phyloP scores from a whole-genome alignment of 2,797 vertebrate genomes.

The Cottoperca gobio region DNA sequence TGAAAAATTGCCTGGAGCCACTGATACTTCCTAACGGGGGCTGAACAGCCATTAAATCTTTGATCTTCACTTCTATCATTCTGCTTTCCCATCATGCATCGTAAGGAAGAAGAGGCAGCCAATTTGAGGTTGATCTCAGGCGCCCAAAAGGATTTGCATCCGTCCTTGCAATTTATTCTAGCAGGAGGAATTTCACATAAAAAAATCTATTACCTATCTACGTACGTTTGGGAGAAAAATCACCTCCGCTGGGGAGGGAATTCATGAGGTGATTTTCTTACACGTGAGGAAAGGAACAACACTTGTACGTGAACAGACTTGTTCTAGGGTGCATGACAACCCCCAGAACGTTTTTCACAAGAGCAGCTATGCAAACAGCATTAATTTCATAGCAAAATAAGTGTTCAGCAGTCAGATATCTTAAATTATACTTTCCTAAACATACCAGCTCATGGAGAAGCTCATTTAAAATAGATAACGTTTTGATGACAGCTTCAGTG shows the following conservation, averaged over 20 bases:
- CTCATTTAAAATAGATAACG: neutral
- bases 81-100: conserved; percentile 57
- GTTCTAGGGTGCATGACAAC: conserved; percentile 3
- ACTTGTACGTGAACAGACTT: conserved; percentile 23
- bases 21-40: conserved; percentile 59
- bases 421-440: conserved; percentile 2
- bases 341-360: neutral
- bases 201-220: conserved; percentile 71
- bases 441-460: conserved; percentile 7
- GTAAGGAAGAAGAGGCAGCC: conserved; percentile 49
- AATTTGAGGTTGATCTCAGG: conserved; percentile 57
- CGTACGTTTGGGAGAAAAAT: conserved; percentile 56
- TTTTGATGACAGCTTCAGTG: conserved; percentile 20
- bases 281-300: conserved; percentile 26
- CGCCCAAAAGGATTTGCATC: conserved; percentile 68
- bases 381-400: conserved; percentile 11
- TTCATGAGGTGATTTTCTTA: conserved; percentile 39
- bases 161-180: conserved; percentile 52
- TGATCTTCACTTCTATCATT: conserved; percentile 73
- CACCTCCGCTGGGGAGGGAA: conserved; percentile 40
- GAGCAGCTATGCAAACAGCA: conserved; percentile 1
- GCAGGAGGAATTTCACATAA: conserved; percentile 59
- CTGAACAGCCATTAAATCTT: conserved; percentile 71
- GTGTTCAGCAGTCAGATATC: neutral
- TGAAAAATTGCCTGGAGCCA: conserved; percentile 47